Conservation (phyloP, 2,113 vertebrate species). For the Apaloderma vittatum region DNA sequence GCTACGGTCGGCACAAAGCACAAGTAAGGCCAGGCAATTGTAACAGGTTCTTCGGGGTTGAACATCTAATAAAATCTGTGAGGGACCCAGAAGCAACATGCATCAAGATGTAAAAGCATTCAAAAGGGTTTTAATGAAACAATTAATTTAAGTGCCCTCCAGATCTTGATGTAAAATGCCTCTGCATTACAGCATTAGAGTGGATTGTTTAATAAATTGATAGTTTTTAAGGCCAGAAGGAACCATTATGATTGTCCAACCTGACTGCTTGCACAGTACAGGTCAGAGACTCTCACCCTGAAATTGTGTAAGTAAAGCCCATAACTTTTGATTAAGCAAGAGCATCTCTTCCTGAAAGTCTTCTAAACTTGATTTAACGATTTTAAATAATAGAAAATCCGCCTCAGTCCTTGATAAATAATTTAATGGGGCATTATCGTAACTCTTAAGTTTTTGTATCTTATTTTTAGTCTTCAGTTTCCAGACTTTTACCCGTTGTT, state of each 20-base stretch:
- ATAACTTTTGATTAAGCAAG: slow-evolving; percentile 19
- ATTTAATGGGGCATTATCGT: background rate
- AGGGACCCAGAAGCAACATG: background rate
- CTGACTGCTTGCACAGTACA: background rate
- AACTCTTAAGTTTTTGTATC: background rate
- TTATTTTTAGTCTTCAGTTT: background rate
- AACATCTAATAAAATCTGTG: background rate
- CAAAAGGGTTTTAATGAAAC: slow-evolving; percentile 60
- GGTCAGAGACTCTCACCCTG: slow-evolving; percentile 14
- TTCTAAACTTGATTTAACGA: slow-evolving; percentile 9
- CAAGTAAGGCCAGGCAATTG: background rate
- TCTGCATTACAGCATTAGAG: slow-evolving; percentile 26
- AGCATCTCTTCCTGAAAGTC: slow-evolving; percentile 1
- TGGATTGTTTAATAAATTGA: slow-evolving; percentile 6
- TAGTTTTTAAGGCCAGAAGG: slow-evolving; percentile 48
- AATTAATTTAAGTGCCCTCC: slow-evolving; percentile 63
- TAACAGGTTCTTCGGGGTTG: background rate
- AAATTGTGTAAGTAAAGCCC: slow-evolving; percentile 37
- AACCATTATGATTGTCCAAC: slow-evolving; percentile 29
- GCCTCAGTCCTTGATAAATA: background rate
- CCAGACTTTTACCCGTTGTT: background rate
- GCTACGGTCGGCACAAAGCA: background rate
- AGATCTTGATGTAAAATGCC: slow-evolving; percentile 53
- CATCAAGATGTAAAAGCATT: slow-evolving; percentile 50
- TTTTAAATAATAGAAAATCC: background rate